These are phyloP conservation scores for Cyphomyrus plagiostoma DNA, from an alignment of 2,113 vertebrate species.

Conservation along the genomic window DNA sequence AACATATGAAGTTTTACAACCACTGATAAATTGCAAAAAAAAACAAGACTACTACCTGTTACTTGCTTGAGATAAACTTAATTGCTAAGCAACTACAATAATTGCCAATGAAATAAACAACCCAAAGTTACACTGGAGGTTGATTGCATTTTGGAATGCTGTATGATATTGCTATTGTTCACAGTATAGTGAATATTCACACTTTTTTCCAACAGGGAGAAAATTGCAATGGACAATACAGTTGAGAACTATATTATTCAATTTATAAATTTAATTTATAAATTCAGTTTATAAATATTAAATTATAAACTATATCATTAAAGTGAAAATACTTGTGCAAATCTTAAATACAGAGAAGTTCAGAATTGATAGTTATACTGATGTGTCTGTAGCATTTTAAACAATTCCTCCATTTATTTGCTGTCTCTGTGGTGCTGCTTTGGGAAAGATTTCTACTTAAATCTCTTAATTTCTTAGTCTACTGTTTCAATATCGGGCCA, in stretches of 20 bases:
- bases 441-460: neutral
- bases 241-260: neutral
- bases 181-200: neutral
- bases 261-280: too few relatives aligned
- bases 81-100: neutral
- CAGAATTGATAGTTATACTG: neutral
- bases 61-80: neutral
- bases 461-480: neutral
- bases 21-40: neutral
- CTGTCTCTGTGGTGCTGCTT: neutral
- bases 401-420: neutral
- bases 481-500: neutral
- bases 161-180: neutral
- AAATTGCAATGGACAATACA: neutral
- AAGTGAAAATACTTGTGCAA: neutral
- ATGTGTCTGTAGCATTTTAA: neutral
- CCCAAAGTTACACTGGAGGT: neutral
- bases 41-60: neutral
- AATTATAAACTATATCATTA: neutral
- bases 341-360: neutral
- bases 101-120: neutral
- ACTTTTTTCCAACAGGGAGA: neutral
- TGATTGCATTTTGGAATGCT: neutral
- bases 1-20: neutral
- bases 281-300: too few relatives aligned